Base-by-base conservation (phyloP, 2,797 vertebrate genomes). In the Limnodromus scolopaceus region DNA sequence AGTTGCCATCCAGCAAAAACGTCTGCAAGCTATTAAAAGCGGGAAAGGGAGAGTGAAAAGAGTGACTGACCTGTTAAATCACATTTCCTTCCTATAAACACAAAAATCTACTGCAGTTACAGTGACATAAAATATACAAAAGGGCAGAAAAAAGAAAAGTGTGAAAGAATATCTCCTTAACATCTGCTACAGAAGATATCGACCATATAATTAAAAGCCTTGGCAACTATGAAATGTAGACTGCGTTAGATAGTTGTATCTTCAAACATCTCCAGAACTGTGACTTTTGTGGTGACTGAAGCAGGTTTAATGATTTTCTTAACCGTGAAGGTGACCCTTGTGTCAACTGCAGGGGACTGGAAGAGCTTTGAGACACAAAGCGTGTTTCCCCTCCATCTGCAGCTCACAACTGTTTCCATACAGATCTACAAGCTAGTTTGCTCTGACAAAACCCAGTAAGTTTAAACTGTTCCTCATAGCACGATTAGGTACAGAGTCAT, bases 1-100 rank as follows among this genome's bases (percentile, higher is more conserved):
- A 98, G 98, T 99, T 99, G 72, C 99, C 99, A 79, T 99, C 99
- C 97, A 99, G 96, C 93, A 99, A 98, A 98, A 99, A 99, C 0
- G 99, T 99, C 98, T 99, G 99, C 96, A 99, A 98, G 95, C 99
- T 99, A 97, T 96, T 89, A 76, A 76, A 86, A 49, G 49, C 1
- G 0, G 36, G 48, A 20, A 34, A 80, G 49, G 17, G 63, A 93
- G 76, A 95, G 79, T 43, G 16, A 74, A 75, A 38, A 72, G 80
- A 81, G 84, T 20, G 58, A 94, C 55, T 83, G 58, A 97, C 84
- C 27, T 55, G 60, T 63, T 46, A 84, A 64, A 95, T 54, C 58
- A 83, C n/a, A 53, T 22, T 70, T 95, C 34, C 85, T 94, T 87
- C 82, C 89, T 83, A 90, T 24, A 72, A 96, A 86, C n/a, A 92